A percentile compares a stretch with the other conserved stretches of the same genome.
phyloP scores from a whole-genome alignment of 2,797 vertebrate species.

The Phataginus tetradactyla region DNA sequence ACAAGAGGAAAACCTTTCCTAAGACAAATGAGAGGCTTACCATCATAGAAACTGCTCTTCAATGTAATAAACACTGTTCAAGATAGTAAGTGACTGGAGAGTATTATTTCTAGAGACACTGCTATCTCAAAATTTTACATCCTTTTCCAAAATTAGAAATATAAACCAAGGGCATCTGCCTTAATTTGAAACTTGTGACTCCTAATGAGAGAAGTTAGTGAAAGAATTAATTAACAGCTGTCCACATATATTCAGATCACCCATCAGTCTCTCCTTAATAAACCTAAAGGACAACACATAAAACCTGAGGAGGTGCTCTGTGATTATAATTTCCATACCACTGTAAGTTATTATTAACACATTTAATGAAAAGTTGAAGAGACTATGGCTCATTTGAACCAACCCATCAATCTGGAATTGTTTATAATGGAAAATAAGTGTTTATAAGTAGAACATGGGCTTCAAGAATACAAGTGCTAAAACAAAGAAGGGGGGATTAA shows the following conservation, averaged over 20 bases:
- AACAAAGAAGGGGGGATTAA: background rate
- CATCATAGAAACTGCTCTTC: conserved; percentile 63
- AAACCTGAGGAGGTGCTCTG: background rate
- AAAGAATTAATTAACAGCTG: background rate
- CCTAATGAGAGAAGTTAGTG: conserved; percentile 21
- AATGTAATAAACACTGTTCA: conserved; percentile 22
- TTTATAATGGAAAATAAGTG: conserved; percentile 6
- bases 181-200: conserved; percentile 45
- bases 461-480: background rate
- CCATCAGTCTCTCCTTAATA: background rate
- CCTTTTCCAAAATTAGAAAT: conserved; percentile 69
- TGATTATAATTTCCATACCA: background rate
- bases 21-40: conserved; percentile 36
- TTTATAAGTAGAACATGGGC: background rate
- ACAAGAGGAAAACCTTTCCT: conserved; percentile 22
- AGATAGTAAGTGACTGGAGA: conserved; percentile 60
- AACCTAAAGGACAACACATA: conserved; percentile 10
- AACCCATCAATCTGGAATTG: background rate
- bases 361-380: background rate
- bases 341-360: background rate
- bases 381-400: background rate
- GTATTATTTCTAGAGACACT: conserved; percentile 69
- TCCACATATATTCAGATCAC: background rate
- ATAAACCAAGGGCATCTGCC: conserved; percentile 19
- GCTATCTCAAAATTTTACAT: conserved; percentile 57